These are phyloP conservation scores for Phataginus tetradactyla DNA, from an alignment of 2,797 vertebrate species.

Conservation along the genomic window DNA sequence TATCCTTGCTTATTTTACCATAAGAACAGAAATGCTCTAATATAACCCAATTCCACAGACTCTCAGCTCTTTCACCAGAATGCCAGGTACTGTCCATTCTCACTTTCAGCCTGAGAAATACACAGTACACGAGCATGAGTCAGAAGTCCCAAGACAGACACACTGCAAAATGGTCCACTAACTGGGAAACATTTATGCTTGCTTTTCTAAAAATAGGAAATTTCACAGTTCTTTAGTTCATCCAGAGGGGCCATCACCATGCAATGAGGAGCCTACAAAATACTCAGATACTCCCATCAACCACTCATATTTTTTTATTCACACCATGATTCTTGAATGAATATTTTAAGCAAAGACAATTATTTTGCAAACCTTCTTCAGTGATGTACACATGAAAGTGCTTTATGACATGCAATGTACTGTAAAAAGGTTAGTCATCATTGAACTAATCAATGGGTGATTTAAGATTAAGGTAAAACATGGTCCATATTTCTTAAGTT, in stretches of 20 bases:
- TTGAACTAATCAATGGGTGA: not conserved
- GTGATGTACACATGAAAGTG: not conserved
- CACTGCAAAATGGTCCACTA: rapidly evolving
- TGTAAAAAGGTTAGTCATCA: not conserved
- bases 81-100: not conserved
- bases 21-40: too few species aligned
- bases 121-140: rapidly evolving
- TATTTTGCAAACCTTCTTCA: not conserved
- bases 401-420: not conserved
- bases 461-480: not conserved
- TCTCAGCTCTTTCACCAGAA: not conserved
- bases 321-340: not conserved
- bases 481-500: not conserved
- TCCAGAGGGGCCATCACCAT: not conserved
- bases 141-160: not conserved
- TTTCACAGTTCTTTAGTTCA: rapidly evolving
- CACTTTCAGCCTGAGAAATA: not conserved
- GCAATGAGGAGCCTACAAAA: rapidly evolving
- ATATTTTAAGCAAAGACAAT: not conserved
- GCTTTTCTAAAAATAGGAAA: not conserved
- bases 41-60: too few species aligned
- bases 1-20: not conserved
- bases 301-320: too few species aligned
- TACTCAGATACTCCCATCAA: too few species aligned
- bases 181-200: not conserved